Evolutionary conservation across 1,140 invertebrate species (phyloP), one percentile per base, ranked within the genome.

Genomic region (Lamellibrachia luymesi): DNA sequence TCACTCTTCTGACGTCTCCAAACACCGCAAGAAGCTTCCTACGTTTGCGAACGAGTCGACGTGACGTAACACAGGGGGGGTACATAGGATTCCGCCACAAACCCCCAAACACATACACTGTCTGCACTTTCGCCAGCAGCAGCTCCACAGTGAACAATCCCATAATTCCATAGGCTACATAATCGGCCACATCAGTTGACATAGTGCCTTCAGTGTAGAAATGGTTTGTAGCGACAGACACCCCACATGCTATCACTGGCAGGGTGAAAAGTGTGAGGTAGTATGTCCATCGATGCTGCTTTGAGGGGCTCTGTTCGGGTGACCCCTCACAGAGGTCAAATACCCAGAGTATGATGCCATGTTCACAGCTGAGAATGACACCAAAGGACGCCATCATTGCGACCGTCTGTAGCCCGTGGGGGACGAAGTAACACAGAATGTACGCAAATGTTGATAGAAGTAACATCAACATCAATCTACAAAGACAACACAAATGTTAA

Each of bases 361-460:
- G 93, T 93, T 96, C 95, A 64, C 94, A 95, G 93, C 96, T 96
- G 27, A 96, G 94, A 50, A 96, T 90, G 92, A 96, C 96, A 51
- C 96, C 96, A 93, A 94, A 94, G 49, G 94, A 17, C 8, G 95
- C 94, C 49, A 94, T 94, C n/a, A 96, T 52, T 7, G 96, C 90
- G 2, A 96, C 94, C 2, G 94, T 94, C 49, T 93, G 95, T 25
- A 95, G 91, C 90, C 93, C 94, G n/a, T 91, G 92, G 50, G 95
- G 94, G 89, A 96, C 94, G 93, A 95, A 96, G 93, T 95, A 95
- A 4, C 94, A 94, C 49, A 94, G 94, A 25, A 95, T 92, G 92
- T 94, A 95, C 51, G 95, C 94, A 10, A 94, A 92, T 8, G 94
- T 49, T 49, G 95, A 95, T 8, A 95, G 27, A 7, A 94, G 92